phyloP scores from a whole-genome alignment of 2,888 invertebrate genomes.

The Apantesis nais region DNA sequence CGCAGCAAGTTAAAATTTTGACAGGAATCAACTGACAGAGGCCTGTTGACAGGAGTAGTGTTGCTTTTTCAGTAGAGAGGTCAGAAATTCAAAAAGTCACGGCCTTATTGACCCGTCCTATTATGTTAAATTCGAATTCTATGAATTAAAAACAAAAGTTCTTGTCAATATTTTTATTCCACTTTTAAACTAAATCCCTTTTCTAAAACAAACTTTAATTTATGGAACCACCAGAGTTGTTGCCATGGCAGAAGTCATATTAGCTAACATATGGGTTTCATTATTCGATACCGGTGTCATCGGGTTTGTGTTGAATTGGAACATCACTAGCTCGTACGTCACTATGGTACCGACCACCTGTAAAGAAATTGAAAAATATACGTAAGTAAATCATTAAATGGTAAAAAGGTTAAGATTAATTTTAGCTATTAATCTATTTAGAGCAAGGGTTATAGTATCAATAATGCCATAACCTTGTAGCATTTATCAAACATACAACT shows the following conservation, averaged over 20 bases:
- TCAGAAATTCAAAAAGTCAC: too few relatives aligned
- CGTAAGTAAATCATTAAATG: not conserved
- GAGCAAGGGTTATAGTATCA: not conserved
- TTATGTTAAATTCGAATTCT: not conserved
- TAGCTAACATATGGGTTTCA: constrained; percentile 21
- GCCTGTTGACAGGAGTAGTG: too few relatives aligned
- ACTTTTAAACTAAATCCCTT: not conserved
- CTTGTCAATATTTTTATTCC: not conserved
- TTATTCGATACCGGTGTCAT: constrained; percentile 24
- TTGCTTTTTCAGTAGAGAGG: too few relatives aligned
- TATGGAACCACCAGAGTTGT: constrained; percentile 14
- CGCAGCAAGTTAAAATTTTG: too few relatives aligned
- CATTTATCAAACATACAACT: too few relatives aligned
- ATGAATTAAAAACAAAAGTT: not conserved
- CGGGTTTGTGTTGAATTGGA: constrained; percentile 74
- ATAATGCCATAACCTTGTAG: too few relatives aligned
- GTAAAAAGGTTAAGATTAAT: not conserved
- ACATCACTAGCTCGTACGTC: constrained; percentile 79
- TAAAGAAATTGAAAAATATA: not conserved
- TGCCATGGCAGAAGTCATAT: constrained; percentile 32
- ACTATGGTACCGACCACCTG: constrained; percentile 60
- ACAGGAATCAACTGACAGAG: too few relatives aligned
- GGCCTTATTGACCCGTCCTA: too few relatives aligned
- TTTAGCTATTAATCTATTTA: too few relatives aligned
- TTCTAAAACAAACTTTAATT: constrained; percentile 12